Evolutionary conservation across 2,888 invertebrate genomes (phyloP).

Genomic region (Rutpela maculata): DNA sequence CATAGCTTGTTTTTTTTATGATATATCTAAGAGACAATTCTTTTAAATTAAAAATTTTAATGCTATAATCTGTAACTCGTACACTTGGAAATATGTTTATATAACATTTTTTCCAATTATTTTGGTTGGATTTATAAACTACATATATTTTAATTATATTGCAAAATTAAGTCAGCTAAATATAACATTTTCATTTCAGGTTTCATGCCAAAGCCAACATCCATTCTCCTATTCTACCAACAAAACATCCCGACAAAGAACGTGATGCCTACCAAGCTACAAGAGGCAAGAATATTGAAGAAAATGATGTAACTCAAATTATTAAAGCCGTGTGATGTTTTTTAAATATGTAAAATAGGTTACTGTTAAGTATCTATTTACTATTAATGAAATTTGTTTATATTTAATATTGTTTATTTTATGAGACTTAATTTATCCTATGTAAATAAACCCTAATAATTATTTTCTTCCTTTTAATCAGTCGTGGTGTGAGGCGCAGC

Average conservation of each 20-base stretch:
- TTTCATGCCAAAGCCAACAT: conserved; percentile 90
- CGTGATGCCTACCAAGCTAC: conserved; percentile 91
- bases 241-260: conserved; percentile 90
- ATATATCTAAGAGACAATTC: no score
- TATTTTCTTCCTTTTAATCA: not conserved
- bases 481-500: no score
- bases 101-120: no score
- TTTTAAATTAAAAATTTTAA: no score
- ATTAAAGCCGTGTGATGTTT: conserved; percentile 62
- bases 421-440: not conserved
- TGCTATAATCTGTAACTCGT: no score
- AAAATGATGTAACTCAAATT: conserved; percentile 61
- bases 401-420: conserved; percentile 2
- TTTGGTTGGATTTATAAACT: not conserved
- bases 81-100: no score
- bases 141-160: no score
- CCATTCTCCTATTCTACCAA: conserved; percentile 91
- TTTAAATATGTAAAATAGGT: not conserved
- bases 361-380: conserved; percentile 18
- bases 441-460: conserved; percentile 10
- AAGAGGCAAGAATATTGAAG: conserved; percentile 79
- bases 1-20: no score
- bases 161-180: no score
- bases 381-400: conserved; percentile 5
- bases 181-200: conserved; percentile 68